Percentiles rank a stretch among this genome's conserved stretches.
Conservation (phyloP, 2,797 vertebrate genomes). For the Falco rusticolus region DNA sequence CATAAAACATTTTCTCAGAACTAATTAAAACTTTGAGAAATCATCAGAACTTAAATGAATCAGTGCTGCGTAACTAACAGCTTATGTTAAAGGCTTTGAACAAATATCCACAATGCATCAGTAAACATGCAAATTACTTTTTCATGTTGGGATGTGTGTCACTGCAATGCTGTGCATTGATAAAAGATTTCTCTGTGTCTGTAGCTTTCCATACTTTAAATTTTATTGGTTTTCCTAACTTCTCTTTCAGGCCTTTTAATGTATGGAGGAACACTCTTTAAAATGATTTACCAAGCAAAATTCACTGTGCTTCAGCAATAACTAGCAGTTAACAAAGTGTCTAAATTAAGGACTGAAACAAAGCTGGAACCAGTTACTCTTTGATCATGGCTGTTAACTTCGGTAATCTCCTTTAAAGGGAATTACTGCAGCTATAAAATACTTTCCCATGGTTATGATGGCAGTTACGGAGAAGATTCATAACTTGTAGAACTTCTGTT, state of each 20-base stretch:
- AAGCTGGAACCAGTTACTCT: not conserved
- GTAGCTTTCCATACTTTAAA: not conserved
- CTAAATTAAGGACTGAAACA: constrained; percentile 31
- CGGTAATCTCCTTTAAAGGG: constrained; percentile 3
- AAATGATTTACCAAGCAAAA: constrained; percentile 24
- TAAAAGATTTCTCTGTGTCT: not conserved
- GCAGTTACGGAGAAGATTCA: not conserved
- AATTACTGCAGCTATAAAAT: not conserved
- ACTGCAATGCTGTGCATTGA: not conserved
- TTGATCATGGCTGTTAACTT: constrained; percentile 9
- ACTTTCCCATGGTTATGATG: not conserved
- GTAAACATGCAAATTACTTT: constrained; percentile 54
- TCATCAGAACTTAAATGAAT: constrained; percentile 48
- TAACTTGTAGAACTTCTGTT: not conserved
- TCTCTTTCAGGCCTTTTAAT: constrained; percentile 14
- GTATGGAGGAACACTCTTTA: not conserved
- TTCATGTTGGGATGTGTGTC: not conserved
- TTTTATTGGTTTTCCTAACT: constrained; percentile 32
- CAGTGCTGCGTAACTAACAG: constrained; percentile 33
- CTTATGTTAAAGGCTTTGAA: constrained; percentile 42
- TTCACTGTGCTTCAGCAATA: not conserved
- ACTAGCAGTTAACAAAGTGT: constrained; percentile 5
- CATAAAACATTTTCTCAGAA: constrained; percentile 32
- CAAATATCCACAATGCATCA: constrained; percentile 54
- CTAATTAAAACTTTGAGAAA: constrained; percentile 58